phyloP scores from a whole-genome alignment of 2,888 invertebrate genomes.

The Machimus atricapillus region DNA sequence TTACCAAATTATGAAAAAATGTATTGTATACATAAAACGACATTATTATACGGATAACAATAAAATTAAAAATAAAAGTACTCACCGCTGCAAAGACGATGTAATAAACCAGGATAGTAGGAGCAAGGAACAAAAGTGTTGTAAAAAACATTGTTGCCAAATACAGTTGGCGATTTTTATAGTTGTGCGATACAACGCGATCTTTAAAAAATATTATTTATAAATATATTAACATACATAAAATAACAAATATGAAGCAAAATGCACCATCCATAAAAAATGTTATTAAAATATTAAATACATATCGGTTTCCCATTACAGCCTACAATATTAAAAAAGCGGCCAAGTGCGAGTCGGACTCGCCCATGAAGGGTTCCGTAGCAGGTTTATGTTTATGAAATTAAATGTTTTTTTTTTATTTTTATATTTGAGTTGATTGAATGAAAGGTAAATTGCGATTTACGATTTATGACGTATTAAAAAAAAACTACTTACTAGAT shows the following conservation, averaged over 20 bases:
- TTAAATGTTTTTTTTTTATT: too few species aligned
- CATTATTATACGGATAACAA: background rate
- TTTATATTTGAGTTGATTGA: too few species aligned
- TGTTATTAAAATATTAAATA: too few species aligned
- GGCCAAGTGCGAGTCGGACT: too few species aligned
- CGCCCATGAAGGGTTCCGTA: too few species aligned
- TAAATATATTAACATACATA: background rate
- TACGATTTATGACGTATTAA: too few species aligned
- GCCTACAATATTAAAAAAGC: too few species aligned
- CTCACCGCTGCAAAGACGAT: slow-evolving; percentile 60
- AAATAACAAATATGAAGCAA: background rate
- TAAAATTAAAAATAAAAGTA: slow-evolving; percentile 18
- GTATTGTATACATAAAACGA: background rate
- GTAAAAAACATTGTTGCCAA: slow-evolving; percentile 61
- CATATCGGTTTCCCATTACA: too few species aligned
- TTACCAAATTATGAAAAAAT: background rate
- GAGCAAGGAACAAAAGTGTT: slow-evolving; percentile 58
- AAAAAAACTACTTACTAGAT: too few species aligned
- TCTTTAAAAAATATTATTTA: slow-evolving; percentile 51
- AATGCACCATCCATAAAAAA: background rate
- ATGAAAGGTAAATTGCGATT: too few species aligned
- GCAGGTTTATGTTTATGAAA: too few species aligned
- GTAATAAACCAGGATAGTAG: slow-evolving; percentile 60
- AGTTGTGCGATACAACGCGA: slow-evolving; percentile 59
- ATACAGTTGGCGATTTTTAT: slow-evolving; percentile 61